Percentiles rank a stretch among this genome's conserved stretches.
These are phyloP conservation scores for Paramormyrops hopkinsi DNA, from an alignment of 2,797 vertebrate genomes.

Conservation along the genomic window DNA sequence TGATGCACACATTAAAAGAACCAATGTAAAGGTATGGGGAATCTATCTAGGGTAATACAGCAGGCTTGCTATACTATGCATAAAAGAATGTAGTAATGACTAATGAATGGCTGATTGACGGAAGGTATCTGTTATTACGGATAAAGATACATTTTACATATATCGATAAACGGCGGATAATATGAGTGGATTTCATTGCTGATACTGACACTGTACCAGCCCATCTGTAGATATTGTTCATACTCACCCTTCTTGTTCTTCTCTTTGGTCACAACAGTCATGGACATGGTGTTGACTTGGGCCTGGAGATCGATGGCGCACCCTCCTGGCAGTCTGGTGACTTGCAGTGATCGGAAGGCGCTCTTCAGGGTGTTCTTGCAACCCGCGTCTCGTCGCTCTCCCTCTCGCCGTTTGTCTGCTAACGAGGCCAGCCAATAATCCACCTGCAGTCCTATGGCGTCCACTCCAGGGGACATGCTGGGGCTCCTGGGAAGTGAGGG, in stretches of 20 bases:
- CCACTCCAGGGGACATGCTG: constrained; percentile 74
- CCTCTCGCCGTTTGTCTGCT: constrained; percentile 78
- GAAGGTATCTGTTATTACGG: background rate
- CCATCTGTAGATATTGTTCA: background rate
- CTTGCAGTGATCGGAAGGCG: constrained; percentile 93
- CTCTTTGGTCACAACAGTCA: constrained; percentile 98
- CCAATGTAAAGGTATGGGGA: background rate
- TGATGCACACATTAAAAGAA: background rate
- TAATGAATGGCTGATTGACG: background rate
- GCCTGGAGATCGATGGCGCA: constrained; percentile 62
- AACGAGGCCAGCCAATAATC: constrained; percentile 94
- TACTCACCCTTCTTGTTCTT: constrained; percentile 95
- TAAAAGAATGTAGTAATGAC: background rate
- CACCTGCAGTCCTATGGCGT: constrained; percentile 95
- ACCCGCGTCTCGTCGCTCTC: constrained; percentile 79
- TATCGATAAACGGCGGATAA: background rate
- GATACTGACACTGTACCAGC: background rate
- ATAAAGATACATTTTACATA: background rate
- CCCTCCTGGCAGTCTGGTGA: constrained; percentile 78
- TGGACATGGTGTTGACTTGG: constrained; percentile 84
- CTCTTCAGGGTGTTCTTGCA: constrained; percentile 96
- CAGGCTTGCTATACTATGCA: background rate
- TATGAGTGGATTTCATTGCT: background rate
- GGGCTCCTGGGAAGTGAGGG: constrained; percentile 61
- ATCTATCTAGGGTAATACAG: background rate